Percentiles rank a stretch among this genome's conserved stretches.
phyloP scores from a whole-genome alignment of 2,888 invertebrate species.

The Troides oblongomaculatus region DNA sequence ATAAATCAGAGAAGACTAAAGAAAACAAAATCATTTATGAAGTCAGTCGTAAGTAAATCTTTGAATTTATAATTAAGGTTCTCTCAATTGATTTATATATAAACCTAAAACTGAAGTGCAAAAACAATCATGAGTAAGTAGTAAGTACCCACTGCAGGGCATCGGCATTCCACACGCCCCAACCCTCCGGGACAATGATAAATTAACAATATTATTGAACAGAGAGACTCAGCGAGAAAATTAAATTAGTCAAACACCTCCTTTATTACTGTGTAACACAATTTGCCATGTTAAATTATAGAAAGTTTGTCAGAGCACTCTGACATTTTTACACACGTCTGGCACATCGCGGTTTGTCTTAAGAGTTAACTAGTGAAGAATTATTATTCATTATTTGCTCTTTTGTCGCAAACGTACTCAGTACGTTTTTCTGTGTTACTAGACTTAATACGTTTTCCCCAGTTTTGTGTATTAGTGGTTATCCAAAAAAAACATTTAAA shows the following conservation, averaged over 20 bases:
- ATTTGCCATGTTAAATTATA: conserved; percentile 48
- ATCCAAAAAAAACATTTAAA: too few relatives aligned
- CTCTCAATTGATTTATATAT: conserved; percentile 11
- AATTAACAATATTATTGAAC: conserved; percentile 69
- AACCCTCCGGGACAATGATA: conserved; percentile 57
- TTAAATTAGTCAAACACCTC: conserved; percentile 59
- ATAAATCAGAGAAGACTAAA: too few relatives aligned
- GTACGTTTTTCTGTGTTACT: conserved; percentile 30
- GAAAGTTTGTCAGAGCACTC: conserved; percentile 42
- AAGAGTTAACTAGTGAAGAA: conserved; percentile 61
- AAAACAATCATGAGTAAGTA: conserved; percentile 32
- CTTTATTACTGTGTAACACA: conserved; percentile 40
- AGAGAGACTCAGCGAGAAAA: conserved; percentile 47
- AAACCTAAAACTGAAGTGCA: conserved; percentile 18
- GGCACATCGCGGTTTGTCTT: conserved; percentile 39
- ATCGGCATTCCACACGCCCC: conserved; percentile 37
- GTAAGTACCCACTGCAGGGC: conserved; percentile 30
- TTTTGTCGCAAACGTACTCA: conserved; percentile 42
- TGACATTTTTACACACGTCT: conserved; percentile 47
- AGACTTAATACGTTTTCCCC: background rate
- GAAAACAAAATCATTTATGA: too few relatives aligned
- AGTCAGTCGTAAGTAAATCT: background rate
- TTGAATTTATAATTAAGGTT: conserved; percentile 2
- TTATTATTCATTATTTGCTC: conserved; percentile 66
- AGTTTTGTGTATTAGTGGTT: background rate